phyloP scores from a whole-genome alignment of 1,140 invertebrate species.

The Lanistes nyassanus region DNA sequence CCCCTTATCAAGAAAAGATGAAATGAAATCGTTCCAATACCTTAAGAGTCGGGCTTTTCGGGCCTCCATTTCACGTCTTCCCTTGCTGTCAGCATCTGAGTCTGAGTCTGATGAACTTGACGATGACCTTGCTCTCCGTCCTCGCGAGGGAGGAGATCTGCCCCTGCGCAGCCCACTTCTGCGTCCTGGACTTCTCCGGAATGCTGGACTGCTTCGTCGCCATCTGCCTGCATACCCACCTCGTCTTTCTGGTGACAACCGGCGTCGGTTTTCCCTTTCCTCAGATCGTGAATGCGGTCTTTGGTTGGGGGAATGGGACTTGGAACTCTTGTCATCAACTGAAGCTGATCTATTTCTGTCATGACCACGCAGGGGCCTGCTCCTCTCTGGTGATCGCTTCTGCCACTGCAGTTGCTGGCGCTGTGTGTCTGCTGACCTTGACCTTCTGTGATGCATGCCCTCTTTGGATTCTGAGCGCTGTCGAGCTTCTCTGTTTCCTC shows the following conservation, averaged over 20 bases:
- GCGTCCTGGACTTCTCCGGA: slow-evolving; percentile 1
- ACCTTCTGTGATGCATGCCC: neutral
- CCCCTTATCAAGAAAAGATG: too few relatives aligned
- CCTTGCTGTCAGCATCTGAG: slow-evolving; percentile 21
- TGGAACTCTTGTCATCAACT: neutral
- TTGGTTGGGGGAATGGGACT: neutral
- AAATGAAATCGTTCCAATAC: too few relatives aligned
- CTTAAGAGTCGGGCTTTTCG: neutral
- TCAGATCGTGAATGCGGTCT: neutral
- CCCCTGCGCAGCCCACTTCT: neutral
- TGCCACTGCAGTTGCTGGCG: neutral
- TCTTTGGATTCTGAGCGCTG: slow-evolving; percentile 6
- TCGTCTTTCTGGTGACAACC: slow-evolving; percentile 5
- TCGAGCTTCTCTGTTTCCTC: neutral
- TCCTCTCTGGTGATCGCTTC: slow-evolving; percentile 4
- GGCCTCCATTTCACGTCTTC: neutral
- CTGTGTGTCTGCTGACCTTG: neutral
- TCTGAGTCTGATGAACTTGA: slow-evolving; percentile 31
- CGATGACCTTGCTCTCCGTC: slow-evolving; percentile 1
- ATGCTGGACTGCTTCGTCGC: slow-evolving; percentile 4
- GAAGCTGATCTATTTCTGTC: slow-evolving; percentile 9
- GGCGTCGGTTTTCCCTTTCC: neutral
- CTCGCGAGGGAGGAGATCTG: neutral
- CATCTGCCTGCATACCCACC: slow-evolving; percentile 1
- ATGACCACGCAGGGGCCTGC: neutral